phyloP scores from a whole-genome alignment of 23 tunicate species.

The Pegea sp. region DNA sequence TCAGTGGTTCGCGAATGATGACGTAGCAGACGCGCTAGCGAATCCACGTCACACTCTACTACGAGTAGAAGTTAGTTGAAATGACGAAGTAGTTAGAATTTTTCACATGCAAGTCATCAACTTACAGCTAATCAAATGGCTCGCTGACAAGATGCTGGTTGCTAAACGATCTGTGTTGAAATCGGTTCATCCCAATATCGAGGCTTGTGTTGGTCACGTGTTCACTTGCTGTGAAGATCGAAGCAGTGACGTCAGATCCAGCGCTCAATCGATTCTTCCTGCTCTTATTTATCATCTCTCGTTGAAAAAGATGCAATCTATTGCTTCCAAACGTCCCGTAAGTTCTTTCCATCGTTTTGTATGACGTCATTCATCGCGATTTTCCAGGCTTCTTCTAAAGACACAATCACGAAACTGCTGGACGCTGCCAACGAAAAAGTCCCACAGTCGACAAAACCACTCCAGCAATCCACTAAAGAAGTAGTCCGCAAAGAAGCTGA shows the following conservation, averaged over 20 bases:
- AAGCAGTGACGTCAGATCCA: slow-evolving; percentile 61
- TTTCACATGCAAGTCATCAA: too few species aligned
- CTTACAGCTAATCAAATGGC: slow-evolving; percentile 52
- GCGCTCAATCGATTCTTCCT: slow-evolving; percentile 63
- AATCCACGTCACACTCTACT: slow-evolving; percentile 37
- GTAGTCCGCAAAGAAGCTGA: neutral
- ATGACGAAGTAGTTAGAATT: too few species aligned
- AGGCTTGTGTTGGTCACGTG: slow-evolving; percentile 40
- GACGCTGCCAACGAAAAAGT: slow-evolving; percentile 56
- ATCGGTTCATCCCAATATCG: slow-evolving; percentile 30
- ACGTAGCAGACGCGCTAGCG: slow-evolving; percentile 29
- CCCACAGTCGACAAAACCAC: slow-evolving; percentile 40
- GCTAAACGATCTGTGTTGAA: slow-evolving; percentile 17
- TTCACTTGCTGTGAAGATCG: slow-evolving; percentile 85
- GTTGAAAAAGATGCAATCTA: slow-evolving; percentile 46
- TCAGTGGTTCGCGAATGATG: slow-evolving; percentile 74
- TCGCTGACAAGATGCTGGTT: slow-evolving; percentile 27
- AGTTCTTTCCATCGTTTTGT: too few species aligned
- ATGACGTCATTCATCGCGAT: neutral
- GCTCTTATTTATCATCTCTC: slow-evolving; percentile 54
- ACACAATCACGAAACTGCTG: slow-evolving; percentile 20
- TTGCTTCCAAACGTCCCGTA: too few species aligned
- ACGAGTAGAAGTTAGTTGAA: slow-evolving; percentile 36
- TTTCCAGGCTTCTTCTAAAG: slow-evolving; percentile 36
- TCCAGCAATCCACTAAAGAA: slow-evolving; percentile 15